Evolutionary conservation across 1,140 invertebrate species (phyloP), one percentile per base, ranked within the genome.

Genomic region (Brachionus sp.): DNA sequence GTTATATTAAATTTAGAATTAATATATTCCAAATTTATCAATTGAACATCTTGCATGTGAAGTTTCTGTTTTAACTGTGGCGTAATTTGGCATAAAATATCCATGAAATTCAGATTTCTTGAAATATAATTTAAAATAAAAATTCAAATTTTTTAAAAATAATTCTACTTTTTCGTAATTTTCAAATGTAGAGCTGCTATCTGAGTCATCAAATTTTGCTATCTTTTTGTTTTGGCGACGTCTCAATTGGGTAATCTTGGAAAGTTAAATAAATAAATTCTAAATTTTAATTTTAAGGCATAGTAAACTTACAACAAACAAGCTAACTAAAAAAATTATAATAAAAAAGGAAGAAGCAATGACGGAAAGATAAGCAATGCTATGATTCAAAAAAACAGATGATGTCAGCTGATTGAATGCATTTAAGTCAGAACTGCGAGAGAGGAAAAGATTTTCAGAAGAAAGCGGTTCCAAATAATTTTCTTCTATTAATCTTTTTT

Each of bases 71-170:
- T 80, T 66, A 10, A 62, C 46, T 33, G 77, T 66, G 7, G 35
- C 50, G 57, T 80, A 80, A 13, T 80, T 80, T 13, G 77, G 77
- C 53, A 80, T 62, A 62, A 80, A 80, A 35, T 80, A 80, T 9
- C 77, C 77, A 19, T 42, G 50, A 37, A 80, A 66, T 23, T 80
- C 77, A 33, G 70, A 25, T 16, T 44, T 75, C 42, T 75, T 46
- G 5, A 13, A 75, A 46, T 1, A 23, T 4, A 75, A 46, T 29
- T 12, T n/a, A 75, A 13, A 12, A 6, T 50, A 29, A 29, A 10
- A 1, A 23, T 12, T 4, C 1, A 25, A 7, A n/a, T 3, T 6
- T 46, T 46, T 46, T 46, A 46, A 19, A 46, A 19, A 29, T 2
- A 46, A 35, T 9, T 35, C 12, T 75, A 75, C 70, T 46, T 75